These are phyloP conservation scores for Ageneiosus marmoratus DNA, from an alignment of 2,113 vertebrate species.

Conservation along the genomic window DNA sequence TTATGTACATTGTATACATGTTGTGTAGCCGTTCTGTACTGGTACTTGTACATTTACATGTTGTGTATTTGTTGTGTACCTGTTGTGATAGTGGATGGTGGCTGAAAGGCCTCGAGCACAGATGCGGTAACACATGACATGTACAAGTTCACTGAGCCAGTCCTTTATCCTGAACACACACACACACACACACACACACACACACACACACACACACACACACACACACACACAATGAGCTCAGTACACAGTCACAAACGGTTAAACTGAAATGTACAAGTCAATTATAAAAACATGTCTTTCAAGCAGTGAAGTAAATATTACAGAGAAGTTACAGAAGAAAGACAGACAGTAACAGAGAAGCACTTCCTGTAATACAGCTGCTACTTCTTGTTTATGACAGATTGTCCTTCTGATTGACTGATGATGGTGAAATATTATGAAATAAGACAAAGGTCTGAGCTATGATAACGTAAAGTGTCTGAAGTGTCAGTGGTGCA, in stretches of 20 bases:
- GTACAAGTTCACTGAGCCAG: slow-evolving; percentile 89
- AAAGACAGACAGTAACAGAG: too few relatives aligned
- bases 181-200: too few relatives aligned
- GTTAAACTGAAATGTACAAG: neutral
- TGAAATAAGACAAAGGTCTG: too few relatives aligned
- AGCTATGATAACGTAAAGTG: neutral
- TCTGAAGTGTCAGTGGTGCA: neutral
- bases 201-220: neutral
- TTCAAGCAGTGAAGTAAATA: neutral
- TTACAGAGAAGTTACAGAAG: neutral
- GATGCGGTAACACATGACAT: slow-evolving; percentile 92
- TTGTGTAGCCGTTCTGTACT: slow-evolving; percentile 61
- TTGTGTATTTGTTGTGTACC: slow-evolving; percentile 68
- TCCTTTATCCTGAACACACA: slow-evolving; percentile 78
- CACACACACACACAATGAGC: too few relatives aligned
- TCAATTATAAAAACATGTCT: neutral
- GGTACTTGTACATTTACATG: slow-evolving; percentile 69
- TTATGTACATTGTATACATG: too few relatives aligned
- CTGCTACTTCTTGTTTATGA: too few relatives aligned
- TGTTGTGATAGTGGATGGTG: slow-evolving; percentile 90
- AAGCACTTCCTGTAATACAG: too few relatives aligned
- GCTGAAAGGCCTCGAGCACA: slow-evolving; percentile 91
- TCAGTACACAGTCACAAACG: neutral
- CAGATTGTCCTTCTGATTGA: too few relatives aligned
- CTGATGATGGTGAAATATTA: too few relatives aligned